Evolutionary conservation across 2,113 vertebrate species (phyloP), one percentile per base, ranked within the genome.

Genomic region (Zingel zingel): DNA sequence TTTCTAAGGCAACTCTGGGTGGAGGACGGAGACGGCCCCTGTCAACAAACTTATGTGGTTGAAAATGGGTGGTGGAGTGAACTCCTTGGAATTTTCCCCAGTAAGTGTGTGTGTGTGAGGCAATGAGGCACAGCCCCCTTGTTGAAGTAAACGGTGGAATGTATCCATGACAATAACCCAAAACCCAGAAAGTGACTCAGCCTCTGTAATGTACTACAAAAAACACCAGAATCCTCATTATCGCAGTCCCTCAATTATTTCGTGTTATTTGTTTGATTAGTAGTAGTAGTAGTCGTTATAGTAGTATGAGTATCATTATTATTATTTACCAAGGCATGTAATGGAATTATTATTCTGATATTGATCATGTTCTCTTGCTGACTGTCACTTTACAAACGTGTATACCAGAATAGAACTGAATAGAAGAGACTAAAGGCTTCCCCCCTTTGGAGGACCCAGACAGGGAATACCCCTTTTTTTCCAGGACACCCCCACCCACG

Each of bases 151-250:
- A 27, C 36, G 12, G 36, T 76, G 74, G 51, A 78, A 65, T 30
- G 85, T 91, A 56, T 83, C 91, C 90, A 91, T 79, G 87, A 74
- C 81, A 75, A 86, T 66, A 82, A 12, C 6, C 36, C 39, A 75
- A 88, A 86, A 33, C 33, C 57, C 47, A 71, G n/a, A 62, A 54
- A 59, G 19, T 82, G 72, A 81, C 45, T 78, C 66, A 77, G 16
- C 5, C 64, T 67, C 14, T 54, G n/a, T 54, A 5, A 15, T 5
- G 8, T 25, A 1, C 10, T 30, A 3, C 45, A 10, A 53, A 16
- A 78, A 43, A 14, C 11, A 48, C 21, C 14, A 23, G 3, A 58
- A 33, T 54, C 3, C 23, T 51, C 6, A 2, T n/a, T 6, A 25
- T 50, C 3, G 19, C 61, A 33, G 13, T 11, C n/a, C n/a, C 5